Base-by-base conservation (phyloP, 2,113 vertebrate genomes). In the Furnarius figulus region DNA sequence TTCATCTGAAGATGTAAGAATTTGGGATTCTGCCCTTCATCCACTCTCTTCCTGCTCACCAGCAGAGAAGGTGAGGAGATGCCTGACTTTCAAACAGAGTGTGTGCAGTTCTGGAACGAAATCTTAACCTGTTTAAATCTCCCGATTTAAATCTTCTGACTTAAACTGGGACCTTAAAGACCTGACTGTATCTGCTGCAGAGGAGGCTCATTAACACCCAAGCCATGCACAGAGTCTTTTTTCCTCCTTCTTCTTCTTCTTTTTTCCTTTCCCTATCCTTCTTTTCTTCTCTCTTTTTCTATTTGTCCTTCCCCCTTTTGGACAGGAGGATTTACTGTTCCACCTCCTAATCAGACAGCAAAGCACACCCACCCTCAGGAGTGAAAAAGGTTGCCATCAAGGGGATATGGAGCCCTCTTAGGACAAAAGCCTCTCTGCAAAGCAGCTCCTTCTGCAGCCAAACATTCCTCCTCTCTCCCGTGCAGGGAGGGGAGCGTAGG, bases 301-400 rank as follows among this genome's bases (percentile, higher is more conserved):
- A n/a, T 14, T 9, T 4, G 15, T 1, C 14, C 5, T 0, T 7
- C 39, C 9, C 17, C 2, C 5, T 72, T 84, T 31, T 33, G 62
- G 63, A 25, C 50, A 89, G 75, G 39, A 84, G 46, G 68, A 79
- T 95, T 96, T 89, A 65, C 75, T 81, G 81, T 73, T 84, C 86
- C 40, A 24, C 28, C 87, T 93, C 89, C 90, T 59, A 56, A 80
- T 53, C 63, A 91, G 55, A 14, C 14, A 90, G 76, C 81, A 85
- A 56, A 85, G 40, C 39, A 61, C 39, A 47, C 30, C 55, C 79
- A 44, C 63, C 15, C 75, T 23, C 49, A 25, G 56, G 2, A 62
- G 10, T 10, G n/a, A 59, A 76, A 72, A 67, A 33, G n/a, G 91
- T 55, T 31, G 14, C 71, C 80, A 35, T 27, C 77, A 33, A 89